phyloP scores from a whole-genome alignment of 2,113 vertebrate genomes.

The Eupsittula cactorum region DNA sequence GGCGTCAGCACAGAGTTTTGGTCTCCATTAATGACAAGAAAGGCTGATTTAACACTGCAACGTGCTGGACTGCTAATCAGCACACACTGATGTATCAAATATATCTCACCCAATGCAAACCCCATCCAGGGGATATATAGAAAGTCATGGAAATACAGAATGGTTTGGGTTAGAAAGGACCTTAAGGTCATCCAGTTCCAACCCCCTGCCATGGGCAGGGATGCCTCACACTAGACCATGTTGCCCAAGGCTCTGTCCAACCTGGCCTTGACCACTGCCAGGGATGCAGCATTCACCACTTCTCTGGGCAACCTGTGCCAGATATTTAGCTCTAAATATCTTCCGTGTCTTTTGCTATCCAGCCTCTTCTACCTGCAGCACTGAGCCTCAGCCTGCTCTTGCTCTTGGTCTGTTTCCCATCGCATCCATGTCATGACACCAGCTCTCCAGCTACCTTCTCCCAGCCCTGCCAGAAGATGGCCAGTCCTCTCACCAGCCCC shows the following conservation, averaged over 20 bases:
- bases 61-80: neutral
- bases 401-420: neutral
- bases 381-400: neutral
- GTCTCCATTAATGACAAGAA: neutral
- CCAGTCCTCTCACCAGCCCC: neutral
- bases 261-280: neutral
- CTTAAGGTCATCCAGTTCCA: neutral
- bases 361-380: neutral
- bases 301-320: neutral
- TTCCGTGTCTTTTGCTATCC: neutral
- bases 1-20: neutral
- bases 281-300: neutral
- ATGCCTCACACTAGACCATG: neutral
- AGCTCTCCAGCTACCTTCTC: neutral
- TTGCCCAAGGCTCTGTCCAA: neutral
- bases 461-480: neutral
- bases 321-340: neutral
- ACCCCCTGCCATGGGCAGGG: neutral
- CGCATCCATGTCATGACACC: fast-evolving
- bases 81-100: neutral
- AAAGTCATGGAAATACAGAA: neutral
- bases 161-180: neutral
- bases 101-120: neutral
- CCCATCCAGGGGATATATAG: neutral
- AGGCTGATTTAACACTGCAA: neutral